Conservation (phyloP, 2,113 vertebrate genomes). For the Raphicerus campestris region DNA sequence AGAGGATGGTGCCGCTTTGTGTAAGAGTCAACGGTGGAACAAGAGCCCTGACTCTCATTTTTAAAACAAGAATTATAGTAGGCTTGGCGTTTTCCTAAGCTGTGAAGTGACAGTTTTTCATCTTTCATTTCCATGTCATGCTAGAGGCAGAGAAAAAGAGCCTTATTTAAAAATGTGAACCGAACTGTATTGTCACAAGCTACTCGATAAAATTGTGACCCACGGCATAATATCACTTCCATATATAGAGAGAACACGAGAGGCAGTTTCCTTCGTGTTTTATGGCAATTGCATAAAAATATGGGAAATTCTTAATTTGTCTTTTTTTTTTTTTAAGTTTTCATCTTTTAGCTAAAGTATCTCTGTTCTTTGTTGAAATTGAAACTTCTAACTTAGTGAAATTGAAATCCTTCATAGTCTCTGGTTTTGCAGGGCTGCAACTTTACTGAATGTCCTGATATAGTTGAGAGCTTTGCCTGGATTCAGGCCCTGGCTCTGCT, state of each 20-base stretch:
- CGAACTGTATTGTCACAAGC: neutral
- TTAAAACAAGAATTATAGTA: neutral
- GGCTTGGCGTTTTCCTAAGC: neutral
- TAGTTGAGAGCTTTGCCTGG: neutral
- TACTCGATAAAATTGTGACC: conserved; percentile 30
- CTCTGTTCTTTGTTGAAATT: neutral
- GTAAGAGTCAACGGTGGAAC: conserved; percentile 21
- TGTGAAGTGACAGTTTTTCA: neutral
- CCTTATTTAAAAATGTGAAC: neutral
- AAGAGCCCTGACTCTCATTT: neutral
- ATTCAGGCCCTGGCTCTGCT: neutral
- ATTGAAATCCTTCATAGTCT: neutral
- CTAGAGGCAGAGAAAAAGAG: neutral
- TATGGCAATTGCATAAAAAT: neutral
- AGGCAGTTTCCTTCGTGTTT: neutral
- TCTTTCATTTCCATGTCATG: neutral
- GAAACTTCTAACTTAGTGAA: conserved; percentile 3
- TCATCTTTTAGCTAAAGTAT: neutral
- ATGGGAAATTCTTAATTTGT: neutral
- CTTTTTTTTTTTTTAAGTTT: neutral
- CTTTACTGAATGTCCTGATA: neutral
- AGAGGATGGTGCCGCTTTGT: conserved; percentile 63
- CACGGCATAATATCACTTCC: neutral
- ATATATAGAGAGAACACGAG: neutral
- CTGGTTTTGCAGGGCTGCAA: neutral